Base-by-base conservation (phyloP, 2,888 invertebrate species). In the Caenorhabditis sp. region DNA sequence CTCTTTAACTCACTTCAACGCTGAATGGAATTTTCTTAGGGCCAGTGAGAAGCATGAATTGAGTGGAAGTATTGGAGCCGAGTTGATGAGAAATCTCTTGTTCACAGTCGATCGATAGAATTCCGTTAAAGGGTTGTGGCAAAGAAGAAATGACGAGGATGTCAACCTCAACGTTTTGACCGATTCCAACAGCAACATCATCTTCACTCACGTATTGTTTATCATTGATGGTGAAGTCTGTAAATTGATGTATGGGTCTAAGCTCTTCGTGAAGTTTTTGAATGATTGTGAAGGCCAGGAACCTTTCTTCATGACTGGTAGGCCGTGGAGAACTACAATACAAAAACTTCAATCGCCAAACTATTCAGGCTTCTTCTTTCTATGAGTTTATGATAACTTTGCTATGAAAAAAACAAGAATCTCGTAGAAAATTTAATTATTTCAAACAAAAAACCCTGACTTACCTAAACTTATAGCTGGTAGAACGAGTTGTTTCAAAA, bases 401-500 rank as follows among this genome's bases (percentile, higher is more conserved):
- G n/a, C n/a, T n/a, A n/a, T n/a, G n/a, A n/a, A n/a, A n/a, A n/a
- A n/a, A n/a, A n/a, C n/a, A n/a, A n/a, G n/a, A n/a, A n/a, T 31
- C 31, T 31, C 31, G 31, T 31, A 31, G 10, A 31, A n/a, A n/a
- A n/a, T n/a, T n/a, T n/a, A n/a, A n/a, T n/a, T n/a, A n/a, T n/a
- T n/a, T n/a, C 8, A 10, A 50, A 50, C 12, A 21, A 26, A 51
- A 37, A 14, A n/a, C n/a, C 17, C 19, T 23, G 1, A 43, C 78
- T 61, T 37, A 82, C 84, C 72, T 14, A 86, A 74, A 55, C 84
- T 82, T 49, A 86, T 79, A 2, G 82, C 80, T 8, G 86, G 86
- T 8, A 86, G 76, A 8, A 86, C 85, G 14, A 86, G 73, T 66
- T 86, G 86, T 69, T 86, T 86, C 50, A 86, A 76, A 6, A 87